phyloP scores from a whole-genome alignment of 2,113 vertebrate species.

The Gasterosteus nipponicus region DNA sequence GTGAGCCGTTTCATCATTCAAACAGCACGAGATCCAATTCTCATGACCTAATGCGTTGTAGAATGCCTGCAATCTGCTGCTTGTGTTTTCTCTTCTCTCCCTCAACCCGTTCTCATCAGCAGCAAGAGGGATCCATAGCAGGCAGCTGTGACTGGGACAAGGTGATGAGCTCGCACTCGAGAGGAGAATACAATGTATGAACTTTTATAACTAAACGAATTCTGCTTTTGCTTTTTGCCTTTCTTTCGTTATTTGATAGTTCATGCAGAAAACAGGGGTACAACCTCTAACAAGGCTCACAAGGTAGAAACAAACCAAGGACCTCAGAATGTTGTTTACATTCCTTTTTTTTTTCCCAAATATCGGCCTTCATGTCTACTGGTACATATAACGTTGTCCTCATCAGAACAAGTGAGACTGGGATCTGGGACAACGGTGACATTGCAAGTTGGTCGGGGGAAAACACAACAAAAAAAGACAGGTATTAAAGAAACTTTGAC shows the following conservation, averaged over 20 bases:
- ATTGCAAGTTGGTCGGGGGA: not conserved
- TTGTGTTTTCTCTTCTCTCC: slow-evolving; percentile 78
- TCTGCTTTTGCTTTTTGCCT: not conserved
- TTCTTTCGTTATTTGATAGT: not conserved
- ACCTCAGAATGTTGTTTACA: not conserved
- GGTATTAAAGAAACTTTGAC: not conserved
- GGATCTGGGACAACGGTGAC: not conserved
- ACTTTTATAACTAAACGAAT: not conserved
- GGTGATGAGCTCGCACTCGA: slow-evolving; percentile 27
- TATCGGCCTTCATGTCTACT: not conserved
- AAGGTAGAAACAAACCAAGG: not conserved
- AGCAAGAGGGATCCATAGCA: slow-evolving; percentile 58
- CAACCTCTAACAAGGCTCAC: not conserved
- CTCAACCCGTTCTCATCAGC: slow-evolving; percentile 72
- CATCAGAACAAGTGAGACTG: not conserved
- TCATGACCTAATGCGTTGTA: slow-evolving; percentile 86
- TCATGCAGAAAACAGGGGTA: not conserved
- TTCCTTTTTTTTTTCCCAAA: not conserved
- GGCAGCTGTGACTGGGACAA: slow-evolving; percentile 40
- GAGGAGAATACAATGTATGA: not conserved
- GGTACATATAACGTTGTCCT: not conserved
- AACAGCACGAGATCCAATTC: slow-evolving; percentile 78
- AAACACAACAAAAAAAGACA: not conserved
- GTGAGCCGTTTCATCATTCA: slow-evolving; percentile 80
- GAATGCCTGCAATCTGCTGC: slow-evolving; percentile 77